Base-by-base conservation (phyloP, 2,888 invertebrate genomes). In the Drosophila limbata region DNA sequence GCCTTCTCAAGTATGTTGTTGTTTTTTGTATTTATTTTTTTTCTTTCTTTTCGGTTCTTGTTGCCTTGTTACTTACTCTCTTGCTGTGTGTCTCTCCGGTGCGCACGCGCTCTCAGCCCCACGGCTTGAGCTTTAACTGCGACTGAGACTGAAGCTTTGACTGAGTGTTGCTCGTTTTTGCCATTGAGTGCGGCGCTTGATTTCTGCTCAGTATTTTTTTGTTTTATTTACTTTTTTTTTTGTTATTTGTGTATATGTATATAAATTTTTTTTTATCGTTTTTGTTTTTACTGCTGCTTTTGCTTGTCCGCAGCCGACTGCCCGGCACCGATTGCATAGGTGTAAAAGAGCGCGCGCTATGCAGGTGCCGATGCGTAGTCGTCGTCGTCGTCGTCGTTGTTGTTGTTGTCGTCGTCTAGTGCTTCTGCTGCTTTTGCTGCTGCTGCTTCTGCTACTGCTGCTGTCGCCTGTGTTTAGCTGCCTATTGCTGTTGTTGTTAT, bases 321-420 rank as follows among this genome's bases (percentile, higher is more conserved):
- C 57, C 53, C 73, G 69, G 61, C 69, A 69, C 74, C 77, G 74
- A 74, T 51, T 84, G 88, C 84, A 84, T 70, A 80, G 75, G 84
- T 84, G 88, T 86, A 86, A 84, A 76, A 72, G 84, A 83, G 88
- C 59, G 84, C 83, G 84, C 73, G 86, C 84, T 88, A 84, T 86
- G 84, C 88, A 84, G 88, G 84, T 86, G 84, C 86, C 84, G 78
- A 80, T 78, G 78, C 78, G 78, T 78, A 77, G 57, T 79, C 86
- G 61, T 67, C 74, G 81, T 69, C 53, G 60, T 53, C 44, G 47
- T 73, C n/a, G 19, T 19, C 19, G 19, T 60, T n/a, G 37, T 57
- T 64, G 79, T 79, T 61, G 44, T 74, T 75, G 63, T 55, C 48
- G 52, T 65, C 77, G 79, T 77, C 67, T 53, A 70, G 25, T 35